Base-by-base conservation (phyloP, 2,113 vertebrate genomes). In the Morone saxatilis region DNA sequence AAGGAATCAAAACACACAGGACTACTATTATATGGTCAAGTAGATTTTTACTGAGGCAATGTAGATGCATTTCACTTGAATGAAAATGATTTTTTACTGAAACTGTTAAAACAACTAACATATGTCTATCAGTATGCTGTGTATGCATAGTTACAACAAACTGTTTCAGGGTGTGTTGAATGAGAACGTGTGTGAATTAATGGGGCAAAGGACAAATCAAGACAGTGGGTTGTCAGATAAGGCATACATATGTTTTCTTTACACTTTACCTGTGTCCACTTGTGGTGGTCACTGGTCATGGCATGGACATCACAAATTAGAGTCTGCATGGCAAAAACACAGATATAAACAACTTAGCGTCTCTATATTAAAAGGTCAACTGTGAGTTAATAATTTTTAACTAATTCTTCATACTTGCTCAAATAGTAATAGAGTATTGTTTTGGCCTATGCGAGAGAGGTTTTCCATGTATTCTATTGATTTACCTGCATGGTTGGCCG, bases 211-310 rank as follows among this genome's bases (percentile, higher is more conserved):
- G 43, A 20, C 6, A 19, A 56, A n/a, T 71, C 51, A 57, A 50
- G 11, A 59, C 7, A 71, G 16, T 8, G 4, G 60, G 45, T n/a
- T 19, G 17, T 43, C 9, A 61, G 13, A 25, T 48, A 51, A 71
- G 10, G 16, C n/a, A 48, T 51, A 19, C 22, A 11, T 5, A 59
- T 31, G 2, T 31, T 31, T 31, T 31, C 2, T 69, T 12, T 71
- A 31, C 3, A 5, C 22, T 93, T 85, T 90, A 99, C 98, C 97
- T 99, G 98, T 51, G 98, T 99, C 98, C 98, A 99, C 84, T 99
- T 99, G 93, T 99, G 98, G 93, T 99, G 98, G 95, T 99, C 98
- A 92, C 96, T 98, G 88, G 98, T 99, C 96, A 99, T 97, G 82
- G 98, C 97, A 92, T 99, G 98, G 62, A 99, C 97, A 88, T 99